Evolutionary conservation across 2,797 vertebrate genomes (phyloP).

Genomic region (Gambelia wislizenii): DNA sequence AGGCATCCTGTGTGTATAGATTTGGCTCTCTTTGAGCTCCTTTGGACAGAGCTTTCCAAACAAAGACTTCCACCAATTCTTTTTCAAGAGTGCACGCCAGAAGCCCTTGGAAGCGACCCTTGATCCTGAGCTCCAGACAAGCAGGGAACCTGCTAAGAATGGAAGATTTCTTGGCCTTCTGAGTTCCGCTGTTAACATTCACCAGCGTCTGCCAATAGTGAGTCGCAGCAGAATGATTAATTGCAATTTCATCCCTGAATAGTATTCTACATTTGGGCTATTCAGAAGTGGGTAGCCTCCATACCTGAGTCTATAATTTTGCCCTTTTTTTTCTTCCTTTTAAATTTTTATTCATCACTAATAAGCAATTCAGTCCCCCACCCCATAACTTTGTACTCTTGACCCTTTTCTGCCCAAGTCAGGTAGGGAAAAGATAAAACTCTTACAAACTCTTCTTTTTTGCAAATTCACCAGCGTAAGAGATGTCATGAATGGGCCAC

Average conservation of each 20-base stretch:
- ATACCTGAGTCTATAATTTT: too few relatives aligned
- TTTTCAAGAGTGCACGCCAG: neutral
- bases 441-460: too few relatives aligned
- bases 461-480: too few relatives aligned
- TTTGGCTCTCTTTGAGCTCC: conserved; percentile 21
- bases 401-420: neutral
- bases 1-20: neutral
- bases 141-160: conserved; percentile 41
- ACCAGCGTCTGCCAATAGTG: conserved; percentile 17
- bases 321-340: neutral
- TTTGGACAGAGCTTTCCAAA: conserved; percentile 24
- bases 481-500: too few relatives aligned
- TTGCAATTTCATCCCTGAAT: conserved; percentile 48
- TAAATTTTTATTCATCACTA: too few relatives aligned
- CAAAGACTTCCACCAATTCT: conserved; percentile 46
- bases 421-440: too few relatives aligned
- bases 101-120: neutral
- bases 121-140: neutral
- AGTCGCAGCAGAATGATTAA: rapidly evolving
- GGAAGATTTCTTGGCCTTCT: neutral
- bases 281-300: rapidly evolving
- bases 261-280: conserved; percentile 2
- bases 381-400: neutral
- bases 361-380: too few relatives aligned
- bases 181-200: conserved; percentile 17